A percentile compares a stretch with the other conserved stretches of the same genome.
Conservation (phyloP, 2,888 invertebrate species). For the Sycophila texana region DNA sequence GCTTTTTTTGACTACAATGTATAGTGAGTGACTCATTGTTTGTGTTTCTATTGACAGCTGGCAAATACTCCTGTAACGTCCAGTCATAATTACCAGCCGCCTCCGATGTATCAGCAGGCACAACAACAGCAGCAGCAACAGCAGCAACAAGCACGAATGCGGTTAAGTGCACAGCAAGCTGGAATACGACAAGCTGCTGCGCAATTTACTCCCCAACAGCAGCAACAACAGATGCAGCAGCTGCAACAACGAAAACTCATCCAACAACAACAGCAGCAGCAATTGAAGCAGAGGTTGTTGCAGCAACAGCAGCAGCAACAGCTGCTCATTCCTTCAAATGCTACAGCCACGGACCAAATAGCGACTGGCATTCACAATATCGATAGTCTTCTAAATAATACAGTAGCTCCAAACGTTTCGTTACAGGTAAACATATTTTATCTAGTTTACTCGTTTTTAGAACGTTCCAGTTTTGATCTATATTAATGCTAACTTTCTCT, state of each 20-base stretch:
- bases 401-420: constrained; percentile 93
- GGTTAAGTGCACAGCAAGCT: constrained; percentile 68
- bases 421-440: constrained; percentile 78
- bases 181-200: constrained; percentile 66
- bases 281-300: constrained; percentile 82
- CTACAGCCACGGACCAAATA: constrained; percentile 80
- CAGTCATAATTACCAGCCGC: constrained; percentile 74
- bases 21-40: background rate
- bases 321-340: constrained; percentile 87
- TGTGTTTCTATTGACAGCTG: constrained; percentile 61
- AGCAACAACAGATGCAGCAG: constrained; percentile 72
- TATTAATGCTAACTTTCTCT: constrained; percentile 25
- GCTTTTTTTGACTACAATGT: too few species aligned
- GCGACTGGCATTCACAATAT: constrained; percentile 82
- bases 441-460: background rate
- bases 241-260: constrained; percentile 75
- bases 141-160: constrained; percentile 70
- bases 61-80: constrained; percentile 72
- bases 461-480: background rate
- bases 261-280: constrained; percentile 77
- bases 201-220: constrained; percentile 72
- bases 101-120: constrained; percentile 78
- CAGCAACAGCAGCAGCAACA: constrained; percentile 90
- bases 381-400: constrained; percentile 89
- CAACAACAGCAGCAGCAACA: constrained; percentile 75